Evolutionary conservation across 1,140 invertebrate genomes (phyloP), one percentile per base, ranked within the genome.

Genomic region (Papilio xuthus): DNA sequence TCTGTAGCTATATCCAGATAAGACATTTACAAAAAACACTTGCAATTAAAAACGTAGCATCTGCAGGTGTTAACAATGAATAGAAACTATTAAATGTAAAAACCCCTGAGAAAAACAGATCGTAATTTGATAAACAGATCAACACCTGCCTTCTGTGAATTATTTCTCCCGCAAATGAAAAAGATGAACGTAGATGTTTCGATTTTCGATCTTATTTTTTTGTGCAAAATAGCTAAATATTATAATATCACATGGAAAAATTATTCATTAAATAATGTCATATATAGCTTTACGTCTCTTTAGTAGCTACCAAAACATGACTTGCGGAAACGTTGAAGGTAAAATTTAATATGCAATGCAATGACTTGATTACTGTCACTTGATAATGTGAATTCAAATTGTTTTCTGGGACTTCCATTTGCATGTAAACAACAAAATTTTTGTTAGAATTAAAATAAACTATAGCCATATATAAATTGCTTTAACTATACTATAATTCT

Each of bases 271-370:
- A 37, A 37, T 37, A 37, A 3, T 32, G 32, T 32, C 32, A 37
- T 37, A 6, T 37, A 32, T 37, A 37, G 32, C 32, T 1, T 37
- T 37, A 37, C 32, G 4, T 32, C 2, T 32, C 32, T 3, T 32
- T 32, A 3, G 6, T 32, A 32, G 6, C 2, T 32, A 32, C 60
- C 60, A 67, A 67, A 67, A 28, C 56, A 60, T 67, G 23, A 67
- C 60, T 60, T 28, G 60, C 60, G 60, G 60, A 67, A 67, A 28
- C 12, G 26, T 4, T 67, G 26, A 67, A 67, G 26, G 60, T 67
- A 28, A 28, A 67, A 67, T 67, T 67, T 26, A 67, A 28, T 67
- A 67, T 67, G 23, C 26, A 28, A 67, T 67, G 60, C 60, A 67
- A 32, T 28, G 26, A 67, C 60, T 67, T 67, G 56, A 67, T 28